Conservation (phyloP, 2,888 invertebrate genomes). For the Platerodrilus igneus region DNA sequence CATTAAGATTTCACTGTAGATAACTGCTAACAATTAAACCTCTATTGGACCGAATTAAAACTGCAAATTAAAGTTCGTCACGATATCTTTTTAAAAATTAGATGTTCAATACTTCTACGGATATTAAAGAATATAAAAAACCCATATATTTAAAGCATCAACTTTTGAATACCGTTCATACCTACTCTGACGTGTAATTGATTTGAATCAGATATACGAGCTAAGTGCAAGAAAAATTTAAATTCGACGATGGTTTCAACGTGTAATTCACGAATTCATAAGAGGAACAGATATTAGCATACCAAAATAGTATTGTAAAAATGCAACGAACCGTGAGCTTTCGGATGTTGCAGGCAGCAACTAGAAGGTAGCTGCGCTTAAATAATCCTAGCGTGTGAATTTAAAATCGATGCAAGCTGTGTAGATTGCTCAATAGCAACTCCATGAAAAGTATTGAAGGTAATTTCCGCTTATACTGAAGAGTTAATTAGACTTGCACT, state of each 20-base stretch:
- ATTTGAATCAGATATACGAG: too few relatives aligned
- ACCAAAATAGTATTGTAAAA: constrained; percentile 31
- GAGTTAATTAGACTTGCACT: constrained; percentile 9
- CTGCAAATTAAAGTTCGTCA: too few relatives aligned
- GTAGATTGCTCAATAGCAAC: constrained; percentile 1
- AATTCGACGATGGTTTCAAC: constrained; percentile 26
- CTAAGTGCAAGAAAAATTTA: too few relatives aligned
- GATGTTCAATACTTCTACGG: too few relatives aligned
- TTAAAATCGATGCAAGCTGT: constrained; percentile 4
- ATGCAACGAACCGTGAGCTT: constrained; percentile 37
- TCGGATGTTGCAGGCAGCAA: constrained; percentile 35
- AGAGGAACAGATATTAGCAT: constrained; percentile 36
- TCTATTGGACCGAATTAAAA: too few relatives aligned
- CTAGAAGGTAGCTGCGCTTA: constrained; percentile 13
- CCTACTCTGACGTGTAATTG: too few relatives aligned
- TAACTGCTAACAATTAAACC: too few relatives aligned
- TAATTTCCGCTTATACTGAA: constrained; percentile 12
- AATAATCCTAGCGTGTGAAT: constrained; percentile 1
- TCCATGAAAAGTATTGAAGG: constrained; percentile 7
- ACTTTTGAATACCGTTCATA: too few relatives aligned
- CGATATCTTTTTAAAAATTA: too few relatives aligned
- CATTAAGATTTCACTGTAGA: too few relatives aligned
- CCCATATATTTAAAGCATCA: too few relatives aligned
- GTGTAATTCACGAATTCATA: constrained; percentile 28
- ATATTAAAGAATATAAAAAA: too few relatives aligned